Conservation (phyloP, 1,140 invertebrate genomes). For the Heliconius hewitsoni region DNA sequence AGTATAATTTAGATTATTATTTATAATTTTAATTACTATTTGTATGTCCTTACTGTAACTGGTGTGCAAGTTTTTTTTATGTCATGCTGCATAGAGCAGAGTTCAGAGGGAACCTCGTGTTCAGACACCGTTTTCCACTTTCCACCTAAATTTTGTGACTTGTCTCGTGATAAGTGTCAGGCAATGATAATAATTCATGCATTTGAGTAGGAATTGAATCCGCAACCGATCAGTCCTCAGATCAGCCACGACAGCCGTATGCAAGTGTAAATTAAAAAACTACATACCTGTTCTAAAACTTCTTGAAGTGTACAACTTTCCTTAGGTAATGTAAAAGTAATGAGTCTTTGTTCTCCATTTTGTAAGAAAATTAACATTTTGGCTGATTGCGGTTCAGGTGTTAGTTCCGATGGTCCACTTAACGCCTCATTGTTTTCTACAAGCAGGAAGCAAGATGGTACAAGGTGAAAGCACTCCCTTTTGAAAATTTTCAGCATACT, state of each 20-base stretch:
- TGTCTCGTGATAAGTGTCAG: too few species aligned
- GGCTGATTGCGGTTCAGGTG: constrained; percentile 83
- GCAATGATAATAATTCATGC: too few species aligned
- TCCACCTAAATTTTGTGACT: too few species aligned
- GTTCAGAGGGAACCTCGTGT: too few species aligned
- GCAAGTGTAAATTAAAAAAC: not conserved
- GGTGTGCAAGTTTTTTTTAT: too few species aligned
- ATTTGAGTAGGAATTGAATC: too few species aligned
- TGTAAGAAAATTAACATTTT: constrained; percentile 88
- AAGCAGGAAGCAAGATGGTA: not conserved
- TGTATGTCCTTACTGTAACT: not conserved
- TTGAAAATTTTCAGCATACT: not conserved
- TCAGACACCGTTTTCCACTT: too few species aligned
- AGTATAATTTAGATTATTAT: not conserved
- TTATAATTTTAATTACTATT: not conserved
- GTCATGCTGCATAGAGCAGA: too few species aligned
- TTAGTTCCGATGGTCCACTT: constrained; percentile 60
- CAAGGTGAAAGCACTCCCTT: not conserved
- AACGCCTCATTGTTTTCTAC: constrained; percentile 60
- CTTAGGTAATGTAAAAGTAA: constrained; percentile 89
- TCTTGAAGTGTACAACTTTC: constrained; percentile 90
- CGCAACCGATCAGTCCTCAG: too few species aligned
- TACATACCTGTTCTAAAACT: constrained; percentile 86
- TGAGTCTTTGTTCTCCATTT: constrained; percentile 88
- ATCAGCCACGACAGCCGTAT: too few species aligned